phyloP scores from a whole-genome alignment of 2,888 invertebrate species.

The Gryllus longicercus region DNA sequence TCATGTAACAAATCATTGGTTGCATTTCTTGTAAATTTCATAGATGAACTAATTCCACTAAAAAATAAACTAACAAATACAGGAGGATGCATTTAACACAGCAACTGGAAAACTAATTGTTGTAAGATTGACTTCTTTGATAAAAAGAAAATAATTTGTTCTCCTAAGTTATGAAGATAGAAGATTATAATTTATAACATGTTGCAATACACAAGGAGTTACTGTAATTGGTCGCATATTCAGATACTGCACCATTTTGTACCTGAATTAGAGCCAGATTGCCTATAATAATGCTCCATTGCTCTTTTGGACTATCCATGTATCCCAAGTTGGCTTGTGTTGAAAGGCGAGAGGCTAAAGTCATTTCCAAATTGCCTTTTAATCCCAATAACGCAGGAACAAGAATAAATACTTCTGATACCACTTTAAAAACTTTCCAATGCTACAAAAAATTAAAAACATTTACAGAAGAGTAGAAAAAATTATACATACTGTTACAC shows the following conservation, averaged over 20 bases:
- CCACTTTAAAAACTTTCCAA: constrained; percentile 77
- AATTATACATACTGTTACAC: too few relatives aligned
- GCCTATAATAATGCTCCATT: constrained; percentile 50
- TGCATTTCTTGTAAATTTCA: too few relatives aligned
- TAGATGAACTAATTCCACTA: too few relatives aligned
- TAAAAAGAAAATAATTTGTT: too few relatives aligned
- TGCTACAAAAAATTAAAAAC: constrained; percentile 55
- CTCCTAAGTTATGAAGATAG: too few relatives aligned
- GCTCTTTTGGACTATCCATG: constrained; percentile 63
- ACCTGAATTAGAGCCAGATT: constrained; percentile 55
- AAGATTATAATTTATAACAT: too few relatives aligned
- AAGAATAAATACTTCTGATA: constrained; percentile 85
- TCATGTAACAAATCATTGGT: too few relatives aligned
- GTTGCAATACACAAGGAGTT: neutral
- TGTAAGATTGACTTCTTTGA: too few relatives aligned
- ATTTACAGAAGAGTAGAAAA: neutral
- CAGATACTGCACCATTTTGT: neutral
- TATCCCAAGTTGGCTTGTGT: constrained; percentile 88
- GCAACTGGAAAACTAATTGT: too few relatives aligned
- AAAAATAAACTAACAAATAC: too few relatives aligned
- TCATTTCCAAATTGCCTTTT: constrained; percentile 94
- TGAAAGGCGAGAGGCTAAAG: constrained; percentile 83
- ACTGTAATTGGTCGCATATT: neutral
- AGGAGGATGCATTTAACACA: too few relatives aligned
- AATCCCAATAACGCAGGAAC: constrained; percentile 86